phyloP scores from a whole-genome alignment of 2,888 invertebrate species.

The Pegoplata infirma region DNA sequence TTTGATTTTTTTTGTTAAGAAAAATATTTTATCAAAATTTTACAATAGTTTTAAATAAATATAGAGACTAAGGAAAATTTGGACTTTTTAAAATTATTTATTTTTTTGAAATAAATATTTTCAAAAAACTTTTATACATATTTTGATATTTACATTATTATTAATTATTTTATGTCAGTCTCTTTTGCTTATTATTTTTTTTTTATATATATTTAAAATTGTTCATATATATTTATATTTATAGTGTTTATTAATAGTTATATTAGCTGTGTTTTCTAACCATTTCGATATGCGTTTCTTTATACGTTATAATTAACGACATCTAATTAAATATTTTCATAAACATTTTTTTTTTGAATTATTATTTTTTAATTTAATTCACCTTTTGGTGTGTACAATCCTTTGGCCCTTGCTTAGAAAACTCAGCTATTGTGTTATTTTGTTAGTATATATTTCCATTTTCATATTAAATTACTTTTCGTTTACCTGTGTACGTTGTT shows the following conservation, averaged over 20 bases:
- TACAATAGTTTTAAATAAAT: not conserved
- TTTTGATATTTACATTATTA: not conserved
- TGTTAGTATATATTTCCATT: too few relatives aligned
- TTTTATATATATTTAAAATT: too few relatives aligned
- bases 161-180: constrained; percentile 13
- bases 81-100: not conserved
- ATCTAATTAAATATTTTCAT: too few relatives aligned
- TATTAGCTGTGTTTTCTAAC: too few relatives aligned
- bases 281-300: too few relatives aligned
- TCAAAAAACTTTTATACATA: too few relatives aligned
- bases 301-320: too few relatives aligned
- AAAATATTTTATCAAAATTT: not conserved
- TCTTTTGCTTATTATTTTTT: constrained; percentile 7
- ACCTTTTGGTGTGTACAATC: too few relatives aligned
- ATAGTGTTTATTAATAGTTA: too few relatives aligned
- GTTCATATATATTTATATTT: too few relatives aligned
- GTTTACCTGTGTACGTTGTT: constrained; percentile 16
- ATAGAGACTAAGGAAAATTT: not conserved
- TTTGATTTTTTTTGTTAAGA: not conserved
- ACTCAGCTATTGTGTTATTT: too few relatives aligned
- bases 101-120: not conserved
- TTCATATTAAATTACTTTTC: constrained; percentile 3
- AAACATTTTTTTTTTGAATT: not conserved
- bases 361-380: not conserved
- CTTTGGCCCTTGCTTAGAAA: too few relatives aligned